Percentiles rank a stretch among this genome's conserved stretches.
Conservation (phyloP, 2,888 invertebrate genomes). For the Eupithecia centaureata region DNA sequence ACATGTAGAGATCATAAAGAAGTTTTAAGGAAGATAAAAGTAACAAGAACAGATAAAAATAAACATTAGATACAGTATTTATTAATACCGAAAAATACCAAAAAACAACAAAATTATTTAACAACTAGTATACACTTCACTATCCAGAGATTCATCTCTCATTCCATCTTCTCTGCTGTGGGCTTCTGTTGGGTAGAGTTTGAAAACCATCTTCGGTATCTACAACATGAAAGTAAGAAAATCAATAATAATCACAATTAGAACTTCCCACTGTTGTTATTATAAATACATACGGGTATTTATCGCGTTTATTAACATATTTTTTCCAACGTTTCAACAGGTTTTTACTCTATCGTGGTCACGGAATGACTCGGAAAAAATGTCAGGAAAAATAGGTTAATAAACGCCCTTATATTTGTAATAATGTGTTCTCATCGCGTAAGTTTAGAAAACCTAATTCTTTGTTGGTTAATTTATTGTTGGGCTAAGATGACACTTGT, state of each 20-base stretch:
- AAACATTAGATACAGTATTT: slow-evolving; percentile 22
- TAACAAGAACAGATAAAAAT: neutral
- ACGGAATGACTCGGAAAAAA: too few species aligned
- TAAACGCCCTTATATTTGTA: too few species aligned
- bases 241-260: neutral
- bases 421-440: too few species aligned
- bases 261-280: neutral
- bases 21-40: too few species aligned
- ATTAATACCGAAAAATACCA: slow-evolving; percentile 19
- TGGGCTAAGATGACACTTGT: neutral
- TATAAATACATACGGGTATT: too few species aligned
- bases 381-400: too few species aligned
- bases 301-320: too few species aligned
- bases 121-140: neutral
- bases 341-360: too few species aligned
- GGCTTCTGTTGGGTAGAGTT: slow-evolving; percentile 52
- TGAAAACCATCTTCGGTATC: slow-evolving; percentile 53
- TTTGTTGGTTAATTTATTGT: too few species aligned
- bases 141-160: slow-evolving; percentile 50
- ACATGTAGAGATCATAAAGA: too few species aligned
- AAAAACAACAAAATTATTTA: slow-evolving; percentile 1
- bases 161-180: slow-evolving; percentile 49
- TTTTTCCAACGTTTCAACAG: too few species aligned
- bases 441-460: too few species aligned
- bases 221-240: slow-evolving; percentile 42